phyloP scores from a whole-genome alignment of 2,888 invertebrate species.

The Lumbricus terrestris region DNA sequence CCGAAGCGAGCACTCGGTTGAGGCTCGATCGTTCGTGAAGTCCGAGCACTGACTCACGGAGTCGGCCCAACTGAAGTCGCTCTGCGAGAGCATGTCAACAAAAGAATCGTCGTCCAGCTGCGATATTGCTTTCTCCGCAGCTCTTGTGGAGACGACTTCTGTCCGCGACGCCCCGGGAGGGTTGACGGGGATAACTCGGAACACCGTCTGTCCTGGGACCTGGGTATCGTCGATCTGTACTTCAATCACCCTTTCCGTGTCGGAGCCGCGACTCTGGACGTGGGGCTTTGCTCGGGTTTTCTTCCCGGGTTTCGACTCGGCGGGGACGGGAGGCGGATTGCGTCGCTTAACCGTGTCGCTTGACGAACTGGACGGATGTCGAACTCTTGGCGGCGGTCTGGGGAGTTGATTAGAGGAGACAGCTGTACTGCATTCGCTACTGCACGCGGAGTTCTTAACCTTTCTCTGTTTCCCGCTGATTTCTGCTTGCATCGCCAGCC shows the following conservation, averaged over 20 bases:
- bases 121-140: neutral
- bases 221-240: conserved; percentile 19
- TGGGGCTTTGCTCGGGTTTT: neutral
- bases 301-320: neutral
- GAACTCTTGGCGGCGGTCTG: neutral
- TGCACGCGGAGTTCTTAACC: neutral
- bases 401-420: neutral
- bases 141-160: neutral
- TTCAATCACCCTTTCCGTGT: conserved; percentile 5
- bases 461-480: conserved; percentile 17
- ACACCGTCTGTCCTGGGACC: neutral
- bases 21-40: neutral
- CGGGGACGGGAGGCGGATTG: conserved; percentile 11
- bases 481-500: conserved; percentile 7
- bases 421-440: neutral
- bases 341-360: conserved; percentile 17
- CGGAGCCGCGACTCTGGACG: neutral
- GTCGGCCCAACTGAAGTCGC: conserved; percentile 13
- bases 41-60: neutral
- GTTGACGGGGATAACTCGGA: neutral
- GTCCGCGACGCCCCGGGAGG: neutral
- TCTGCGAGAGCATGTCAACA: conserved; percentile 10
- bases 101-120: conserved; percentile 9
- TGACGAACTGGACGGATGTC: conserved; percentile 9
- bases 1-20: neutral